These are phyloP conservation scores for Chauna torquata DNA, from an alignment of 2,113 vertebrate species.

Conservation along the genomic window DNA sequence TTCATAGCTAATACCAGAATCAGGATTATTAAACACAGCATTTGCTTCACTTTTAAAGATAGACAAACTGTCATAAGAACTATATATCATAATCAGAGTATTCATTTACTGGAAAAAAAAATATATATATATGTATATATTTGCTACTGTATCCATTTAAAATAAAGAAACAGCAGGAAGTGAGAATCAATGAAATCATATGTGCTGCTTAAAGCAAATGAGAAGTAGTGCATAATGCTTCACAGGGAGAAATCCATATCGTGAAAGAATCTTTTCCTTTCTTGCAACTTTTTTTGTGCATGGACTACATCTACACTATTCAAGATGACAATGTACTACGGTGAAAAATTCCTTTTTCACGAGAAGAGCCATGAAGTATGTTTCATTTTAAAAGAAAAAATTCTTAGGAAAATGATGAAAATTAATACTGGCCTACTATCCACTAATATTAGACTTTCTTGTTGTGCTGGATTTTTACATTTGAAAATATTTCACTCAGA, in stretches of 20 bases:
- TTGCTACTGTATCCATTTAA: background rate
- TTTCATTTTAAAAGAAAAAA: background rate
- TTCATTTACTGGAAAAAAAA: background rate
- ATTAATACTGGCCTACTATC: background rate
- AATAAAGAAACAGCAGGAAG: background rate
- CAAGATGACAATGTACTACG: rapidly evolving
- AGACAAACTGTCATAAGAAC: background rate
- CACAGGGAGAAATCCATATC: background rate
- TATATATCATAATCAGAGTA: background rate
- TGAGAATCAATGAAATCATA: background rate
- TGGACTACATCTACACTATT: background rate
- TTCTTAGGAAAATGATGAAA: background rate
- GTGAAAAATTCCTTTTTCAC: background rate
- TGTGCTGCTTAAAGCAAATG: background rate
- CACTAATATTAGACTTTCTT: background rate
- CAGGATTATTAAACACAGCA: background rate
- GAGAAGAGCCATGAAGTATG: background rate
- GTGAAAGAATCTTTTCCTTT: background rate
- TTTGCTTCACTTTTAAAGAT: background rate
- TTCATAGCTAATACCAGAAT: background rate
- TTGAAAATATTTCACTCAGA: background rate
- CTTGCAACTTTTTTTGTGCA: background rate
- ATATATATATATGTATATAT: no score
- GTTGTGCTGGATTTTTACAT: background rate
- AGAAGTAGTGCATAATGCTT: background rate